Evolutionary conservation across 2,888 invertebrate genomes (phyloP), one percentile per base, ranked within the genome.

Genomic region (Mamestra brassicae): DNA sequence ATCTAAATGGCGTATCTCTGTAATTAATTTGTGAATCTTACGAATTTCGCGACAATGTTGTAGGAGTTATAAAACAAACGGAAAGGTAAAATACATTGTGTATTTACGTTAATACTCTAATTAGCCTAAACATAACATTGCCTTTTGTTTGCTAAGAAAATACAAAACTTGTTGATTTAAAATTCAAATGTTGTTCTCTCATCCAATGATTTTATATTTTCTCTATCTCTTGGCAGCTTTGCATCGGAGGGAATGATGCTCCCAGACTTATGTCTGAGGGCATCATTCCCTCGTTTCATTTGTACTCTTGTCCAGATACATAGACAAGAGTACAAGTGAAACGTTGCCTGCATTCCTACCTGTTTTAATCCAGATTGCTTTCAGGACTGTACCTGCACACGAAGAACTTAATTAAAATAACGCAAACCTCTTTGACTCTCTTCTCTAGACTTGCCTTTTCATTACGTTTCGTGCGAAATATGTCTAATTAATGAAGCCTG

Each of bases 381-480:
- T n/a, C 5, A 4, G n/a, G 11, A 42, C 36, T 42, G 61, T n/a
- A 61, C 11, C 42, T 4, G 0, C 42, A 38, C 17, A n/a, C n/a
- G 11, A 42, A 61, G 11, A 5, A 42, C 5, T 45, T 62, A 62
- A 62, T 62, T 62, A 62, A 62, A 62, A 45, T 45, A 26, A 62
- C 7, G 7, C 45, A 57, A 57, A 57, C 55, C 26, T 55, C 55
- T 55, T 55, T 55, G 45, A 62, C 45, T 45, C 13, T 13, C 45
- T 26, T 58, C 74, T 54, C 57, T 73, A 58, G 17, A 54, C n/a
- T 62, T 63, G 52, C 52, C 62, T 78, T 72, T 78, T 74, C 67
- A 78, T 78, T 78, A 67, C 67, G n/a, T 47, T 66, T 54, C 62
- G n/a, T 58, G 54, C n/a, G 58, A 78, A 67, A 11, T 67, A 78